Conservation (phyloP, 2,888 invertebrate species). For the Zonitis immaculata region DNA sequence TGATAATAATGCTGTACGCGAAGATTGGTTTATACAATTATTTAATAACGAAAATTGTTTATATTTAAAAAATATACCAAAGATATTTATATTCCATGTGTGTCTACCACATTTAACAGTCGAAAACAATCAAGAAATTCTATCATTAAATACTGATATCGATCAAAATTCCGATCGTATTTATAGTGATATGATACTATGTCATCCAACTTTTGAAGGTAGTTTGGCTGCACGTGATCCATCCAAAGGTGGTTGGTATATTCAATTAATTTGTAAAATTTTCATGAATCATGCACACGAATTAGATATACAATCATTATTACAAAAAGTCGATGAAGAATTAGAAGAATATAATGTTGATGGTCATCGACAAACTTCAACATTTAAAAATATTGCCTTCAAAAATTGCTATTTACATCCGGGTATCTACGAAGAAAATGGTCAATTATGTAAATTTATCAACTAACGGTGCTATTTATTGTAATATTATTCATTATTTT, state of each 20-base stretch:
- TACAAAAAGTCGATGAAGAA: constrained; percentile 56
- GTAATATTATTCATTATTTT: no score
- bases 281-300: constrained; percentile 62
- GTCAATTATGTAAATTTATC: constrained; percentile 16
- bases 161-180: constrained; percentile 1
- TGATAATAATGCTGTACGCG: constrained; percentile 53
- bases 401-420: constrained; percentile 64
- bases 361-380: constrained; percentile 57
- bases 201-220: constrained; percentile 12
- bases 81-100: constrained; percentile 67
- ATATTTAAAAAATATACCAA: constrained; percentile 57
- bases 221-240: neutral
- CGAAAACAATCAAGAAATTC: no score
- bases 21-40: constrained; percentile 53
- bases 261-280: constrained; percentile 60
- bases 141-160: constrained; percentile 7
- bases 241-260: constrained; percentile 63
- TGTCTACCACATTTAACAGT: no score
- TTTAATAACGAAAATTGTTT: constrained; percentile 58
- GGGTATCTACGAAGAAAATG: constrained; percentile 51
- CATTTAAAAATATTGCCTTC: constrained; percentile 59
- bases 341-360: constrained; percentile 37
- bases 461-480: neutral
- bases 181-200: constrained; percentile 13
- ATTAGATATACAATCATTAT: constrained; percentile 58